These are phyloP conservation scores for Galeopsomyia nigrocyanea DNA, from an alignment of 2,888 invertebrate species.

Conservation along the genomic window DNA sequence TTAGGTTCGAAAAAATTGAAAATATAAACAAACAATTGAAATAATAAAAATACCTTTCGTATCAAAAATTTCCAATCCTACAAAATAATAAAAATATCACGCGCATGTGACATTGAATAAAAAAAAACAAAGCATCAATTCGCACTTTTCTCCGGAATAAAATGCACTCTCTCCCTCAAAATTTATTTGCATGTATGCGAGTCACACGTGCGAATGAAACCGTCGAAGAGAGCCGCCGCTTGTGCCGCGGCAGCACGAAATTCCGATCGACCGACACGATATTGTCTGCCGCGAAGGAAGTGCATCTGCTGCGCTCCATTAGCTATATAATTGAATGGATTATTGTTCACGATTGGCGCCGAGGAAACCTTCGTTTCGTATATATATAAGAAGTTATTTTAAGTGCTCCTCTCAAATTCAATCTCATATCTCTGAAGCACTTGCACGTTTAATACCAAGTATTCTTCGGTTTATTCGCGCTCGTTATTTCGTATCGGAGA, in stretches of 20 bases:
- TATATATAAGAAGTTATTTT: neutral
- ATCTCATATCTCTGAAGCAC: neutral
- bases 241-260: constrained; percentile 1
- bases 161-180: neutral
- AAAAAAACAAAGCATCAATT: neutral
- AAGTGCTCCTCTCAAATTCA: constrained; percentile 1
- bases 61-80: too few relatives aligned
- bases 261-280: constrained; percentile 17
- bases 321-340: constrained; percentile 17
- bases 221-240: too few relatives aligned
- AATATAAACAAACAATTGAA: too few relatives aligned
- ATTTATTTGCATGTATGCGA: too few relatives aligned
- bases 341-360: constrained; percentile 4
- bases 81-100: too few relatives aligned
- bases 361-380: neutral
- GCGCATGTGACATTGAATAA: too few relatives aligned
- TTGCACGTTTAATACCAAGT: neutral
- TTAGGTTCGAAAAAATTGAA: too few relatives aligned
- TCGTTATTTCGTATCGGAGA: too few relatives aligned
- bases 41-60: too few relatives aligned
- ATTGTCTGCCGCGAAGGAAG: constrained; percentile 12
- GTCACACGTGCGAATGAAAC: too few relatives aligned
- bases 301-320: constrained; percentile 10
- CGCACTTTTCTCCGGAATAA: neutral
- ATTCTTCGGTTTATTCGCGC: neutral